Conservation (phyloP, 2,113 vertebrate genomes). For the Chionomys nivalis region DNA sequence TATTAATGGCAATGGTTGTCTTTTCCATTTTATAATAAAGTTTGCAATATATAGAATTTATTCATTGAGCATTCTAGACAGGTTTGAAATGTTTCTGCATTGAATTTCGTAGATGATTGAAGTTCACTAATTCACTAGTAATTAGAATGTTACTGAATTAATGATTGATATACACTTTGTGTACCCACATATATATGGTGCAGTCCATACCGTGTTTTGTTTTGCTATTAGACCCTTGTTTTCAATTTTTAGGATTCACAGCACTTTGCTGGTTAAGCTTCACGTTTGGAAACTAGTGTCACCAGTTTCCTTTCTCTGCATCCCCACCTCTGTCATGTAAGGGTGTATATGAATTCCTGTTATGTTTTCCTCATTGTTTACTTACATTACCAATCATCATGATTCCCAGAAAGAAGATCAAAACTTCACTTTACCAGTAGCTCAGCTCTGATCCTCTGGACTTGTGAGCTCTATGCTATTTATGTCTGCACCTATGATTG, state of each 20-base stretch:
- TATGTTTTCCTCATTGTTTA: not conserved
- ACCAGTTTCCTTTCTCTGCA: not conserved
- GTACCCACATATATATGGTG: not conserved
- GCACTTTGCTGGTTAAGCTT: not conserved
- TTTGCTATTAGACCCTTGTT: not conserved
- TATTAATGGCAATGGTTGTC: conserved; percentile 29
- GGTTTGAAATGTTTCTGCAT: not conserved
- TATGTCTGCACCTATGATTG: not conserved
- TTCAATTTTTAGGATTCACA: not conserved
- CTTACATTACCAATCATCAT: not conserved
- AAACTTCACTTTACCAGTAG: not conserved
- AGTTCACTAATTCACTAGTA: not conserved
- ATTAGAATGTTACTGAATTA: not conserved
- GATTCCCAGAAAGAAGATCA: not conserved
- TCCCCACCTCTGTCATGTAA: not conserved
- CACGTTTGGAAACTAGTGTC: not conserved
- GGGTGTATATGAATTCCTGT: not conserved
- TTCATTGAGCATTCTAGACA: not conserved
- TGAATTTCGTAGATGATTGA: not conserved
- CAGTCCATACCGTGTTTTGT: not conserved
- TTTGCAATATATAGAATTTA: not conserved
- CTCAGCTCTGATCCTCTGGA: not conserved
- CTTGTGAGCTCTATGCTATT: not conserved
- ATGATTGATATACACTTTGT: not conserved
- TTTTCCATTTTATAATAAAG: conserved; percentile 30